A percentile compares a stretch with the other conserved stretches of the same genome.
phyloP scores from a whole-genome alignment of 2,797 vertebrate genomes.

The Poecile montanus region DNA sequence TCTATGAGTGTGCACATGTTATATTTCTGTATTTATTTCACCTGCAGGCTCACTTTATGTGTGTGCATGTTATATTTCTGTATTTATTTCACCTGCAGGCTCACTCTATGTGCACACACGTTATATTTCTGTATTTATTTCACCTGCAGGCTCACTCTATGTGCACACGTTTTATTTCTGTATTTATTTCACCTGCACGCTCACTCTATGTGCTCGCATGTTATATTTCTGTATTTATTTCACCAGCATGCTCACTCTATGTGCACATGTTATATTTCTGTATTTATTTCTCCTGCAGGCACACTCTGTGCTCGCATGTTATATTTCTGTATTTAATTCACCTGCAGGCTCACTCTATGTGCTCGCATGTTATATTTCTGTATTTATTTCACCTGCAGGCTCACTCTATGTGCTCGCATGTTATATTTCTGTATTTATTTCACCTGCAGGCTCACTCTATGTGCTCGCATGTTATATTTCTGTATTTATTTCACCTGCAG shows the following conservation, averaged over 20 bases:
- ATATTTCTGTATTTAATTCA: neutral
- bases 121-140: too few relatives aligned
- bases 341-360: neutral
- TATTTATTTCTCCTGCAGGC: neutral
- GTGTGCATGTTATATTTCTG: too few relatives aligned
- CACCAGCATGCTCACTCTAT: neutral
- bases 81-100: too few relatives aligned
- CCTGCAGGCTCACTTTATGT: neutral
- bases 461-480: accelerated
- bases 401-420: accelerated
- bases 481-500: neutral
- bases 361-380: accelerated
- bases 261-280: accelerated
- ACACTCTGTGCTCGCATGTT: accelerated
- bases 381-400: neutral
- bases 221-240: neutral
- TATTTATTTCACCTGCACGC: too few relatives aligned
- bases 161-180: accelerated
- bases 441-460: neutral
- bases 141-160: too few relatives aligned
- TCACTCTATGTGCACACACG: too few relatives aligned
- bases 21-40: neutral
- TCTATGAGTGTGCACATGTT: accelerated
- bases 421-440: neutral
- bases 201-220: too few relatives aligned